phyloP scores from a whole-genome alignment of 2,113 vertebrate species.

The Hiodon alosoides region DNA sequence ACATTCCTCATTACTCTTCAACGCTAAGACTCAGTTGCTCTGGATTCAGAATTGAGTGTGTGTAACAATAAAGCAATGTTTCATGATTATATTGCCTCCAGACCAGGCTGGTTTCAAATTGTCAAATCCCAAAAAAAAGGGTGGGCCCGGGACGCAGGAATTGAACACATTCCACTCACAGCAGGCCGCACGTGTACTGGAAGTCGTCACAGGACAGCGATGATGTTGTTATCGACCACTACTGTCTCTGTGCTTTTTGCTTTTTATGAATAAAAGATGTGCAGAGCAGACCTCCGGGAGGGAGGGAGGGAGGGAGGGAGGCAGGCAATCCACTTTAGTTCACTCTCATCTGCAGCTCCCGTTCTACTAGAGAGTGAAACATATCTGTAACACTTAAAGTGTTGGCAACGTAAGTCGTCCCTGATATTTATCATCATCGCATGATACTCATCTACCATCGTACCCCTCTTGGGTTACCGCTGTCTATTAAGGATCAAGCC shows the following conservation, averaged over 20 bases:
- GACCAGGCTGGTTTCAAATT: slow-evolving; percentile 37
- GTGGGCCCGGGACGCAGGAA: too few species aligned
- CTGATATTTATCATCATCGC: too few species aligned
- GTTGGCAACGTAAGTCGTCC: too few species aligned
- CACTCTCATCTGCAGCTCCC: neutral
- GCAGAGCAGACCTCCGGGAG: neutral
- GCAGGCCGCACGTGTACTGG: neutral
- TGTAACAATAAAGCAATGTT: too few species aligned
- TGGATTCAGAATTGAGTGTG: slow-evolving; percentile 15
- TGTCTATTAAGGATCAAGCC: neutral
- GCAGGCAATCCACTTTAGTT: neutral
- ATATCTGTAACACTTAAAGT: neutral
- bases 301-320: slow-evolving; percentile 8
- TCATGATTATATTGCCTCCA: slow-evolving; percentile 33
- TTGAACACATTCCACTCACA: slow-evolving; percentile 3
- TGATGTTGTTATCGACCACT: neutral
- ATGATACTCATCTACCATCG: too few species aligned
- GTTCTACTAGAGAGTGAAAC: neutral
- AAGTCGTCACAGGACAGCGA: neutral
- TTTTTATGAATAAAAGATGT: slow-evolving; percentile 9
- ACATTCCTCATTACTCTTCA: slow-evolving; percentile 24
- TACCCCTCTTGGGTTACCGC: too few species aligned
- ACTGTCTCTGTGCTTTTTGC: neutral
- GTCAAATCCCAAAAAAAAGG: slow-evolving; percentile 22
- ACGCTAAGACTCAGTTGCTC: slow-evolving; percentile 31